Base-by-base conservation (phyloP, 2,888 invertebrate species). In the Epistrophe eligans region DNA sequence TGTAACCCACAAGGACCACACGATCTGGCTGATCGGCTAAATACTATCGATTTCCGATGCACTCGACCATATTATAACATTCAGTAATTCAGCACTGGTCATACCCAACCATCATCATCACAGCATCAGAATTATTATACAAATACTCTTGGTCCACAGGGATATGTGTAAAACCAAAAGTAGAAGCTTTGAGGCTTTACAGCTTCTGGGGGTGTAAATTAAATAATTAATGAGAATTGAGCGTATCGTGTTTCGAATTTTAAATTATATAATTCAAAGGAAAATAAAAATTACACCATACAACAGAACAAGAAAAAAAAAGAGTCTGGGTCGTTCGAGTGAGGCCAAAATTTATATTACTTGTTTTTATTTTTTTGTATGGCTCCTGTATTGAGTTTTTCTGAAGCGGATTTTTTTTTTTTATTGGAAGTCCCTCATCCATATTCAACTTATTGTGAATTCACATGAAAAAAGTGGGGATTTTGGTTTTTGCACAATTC, bases 141-240 rank as follows among this genome's bases (percentile, higher is more conserved):
- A 66, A 66, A 66, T 66, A 50, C 40, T 40, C 40, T 28, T 55
- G 70, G 10, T 70, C 28, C 28, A 19, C 40, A 40, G 52, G 38
- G 7, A 62, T 55, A 28, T 70, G 55, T 70, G 55, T 70, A 55
- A 55, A 55, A 70, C 70, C 70, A 40, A 70, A 55, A 70, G 55
- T 70, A 55, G 55, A 55, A 52, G 52, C 70, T 67, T 58, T 77
- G 35, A 35, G 50, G 72, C 66, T 62, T 58, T 55, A 48, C 57
- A 71, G 43, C 52, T 48, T 38, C n/a, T 19, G 40, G 70, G 55
- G 58, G 58, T 58, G 66, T 64, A 77, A 85, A 85, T 81, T 81
- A 81, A 81, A 85, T 85, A 85, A 85, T 82, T 85, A 85, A 85
- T 85, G 81, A 62, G 77, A 81, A 77, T 57, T 43, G 60, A 77